Evolutionary conservation across 2,113 vertebrate species (phyloP), one percentile per base, ranked within the genome.

Genomic region (Physeter macrocephalus): DNA sequence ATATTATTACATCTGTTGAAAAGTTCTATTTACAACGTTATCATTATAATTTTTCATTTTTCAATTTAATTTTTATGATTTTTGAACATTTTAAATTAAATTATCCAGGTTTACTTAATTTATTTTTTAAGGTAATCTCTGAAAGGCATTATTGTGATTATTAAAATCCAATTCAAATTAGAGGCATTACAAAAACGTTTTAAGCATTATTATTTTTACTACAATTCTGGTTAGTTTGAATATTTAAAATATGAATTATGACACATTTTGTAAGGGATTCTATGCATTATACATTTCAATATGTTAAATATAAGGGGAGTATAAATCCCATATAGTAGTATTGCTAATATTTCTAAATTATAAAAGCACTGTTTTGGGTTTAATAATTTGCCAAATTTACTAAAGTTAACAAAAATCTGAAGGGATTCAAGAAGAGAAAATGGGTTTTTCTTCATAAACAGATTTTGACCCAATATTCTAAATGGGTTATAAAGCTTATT

Each of bases 111-210:
- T 95, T 78, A 21, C 59, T 34, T 62, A 64, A 52, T 75, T 90
- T 88, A 49, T 5, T 64, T 86, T 88, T 93, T 84, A 88, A 59
- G 34, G 27, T 34, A 88, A 91, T 81, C 6, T 95, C 85, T 94
- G 34, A 72, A 83, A 77, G 5, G 8, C 5, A n/a, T 85, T 94
- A 59, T 77, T 61, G 2, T 90, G 49, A 83, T 90, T 15, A 57
- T 84, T 94, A 61, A 75, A 89, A 95, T 67, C 5, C 61, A 94
- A 91, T 93, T 96, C 36, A 96, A 88, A 95, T 69, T 27, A 72
- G 14, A 13, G 43, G 4, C 9, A 81, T 82, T 87, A 61, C 1
- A 81, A 91, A 75, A 61, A 92, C 25, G 14, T 84, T 93, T 54
- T 75, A 87, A 93, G n/a, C 11, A 90, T 49, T 87, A 62, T 52